Evolutionary conservation across 2,888 invertebrate genomes (phyloP).

Genomic region (Drosophila greeni): DNA sequence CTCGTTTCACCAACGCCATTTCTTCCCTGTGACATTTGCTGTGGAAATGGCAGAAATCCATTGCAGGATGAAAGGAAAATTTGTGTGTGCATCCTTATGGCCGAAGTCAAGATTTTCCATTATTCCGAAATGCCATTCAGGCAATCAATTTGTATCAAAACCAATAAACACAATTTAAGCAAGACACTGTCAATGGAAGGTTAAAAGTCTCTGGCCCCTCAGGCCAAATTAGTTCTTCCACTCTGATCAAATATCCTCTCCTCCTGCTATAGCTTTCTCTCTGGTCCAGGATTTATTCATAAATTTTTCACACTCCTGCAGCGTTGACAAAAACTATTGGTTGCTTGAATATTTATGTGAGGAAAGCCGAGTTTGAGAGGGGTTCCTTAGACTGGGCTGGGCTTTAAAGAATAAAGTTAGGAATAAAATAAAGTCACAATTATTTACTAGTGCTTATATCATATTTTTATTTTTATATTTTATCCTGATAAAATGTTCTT

Average conservation of each 20-base stretch:
- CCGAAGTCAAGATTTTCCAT: constrained; percentile 24
- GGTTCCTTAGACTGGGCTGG: no score
- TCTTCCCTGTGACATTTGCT: constrained; percentile 30
- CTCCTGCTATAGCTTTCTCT: background rate
- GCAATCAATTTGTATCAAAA: constrained; percentile 42
- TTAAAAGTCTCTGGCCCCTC: background rate
- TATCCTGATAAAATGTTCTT: background rate
- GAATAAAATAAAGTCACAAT: background rate
- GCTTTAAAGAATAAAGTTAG: background rate
- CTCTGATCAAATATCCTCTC: constrained; percentile 17
- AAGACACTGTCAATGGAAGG: constrained; percentile 17
- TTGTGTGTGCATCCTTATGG: constrained; percentile 19
- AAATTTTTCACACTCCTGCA: constrained; percentile 28
- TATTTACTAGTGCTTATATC: background rate
- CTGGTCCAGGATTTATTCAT: constrained; percentile 21
- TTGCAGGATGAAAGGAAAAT: constrained; percentile 20
- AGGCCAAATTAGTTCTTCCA: constrained; percentile 19
- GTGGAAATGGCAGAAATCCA: constrained; percentile 22
- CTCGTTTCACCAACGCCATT: background rate
- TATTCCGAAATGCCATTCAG: constrained; percentile 31
- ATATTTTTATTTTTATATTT: no score
- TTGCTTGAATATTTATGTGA: constrained; percentile 23
- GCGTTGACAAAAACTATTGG: constrained; percentile 26
- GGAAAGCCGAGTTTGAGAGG: background rate
- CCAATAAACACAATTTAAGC: constrained; percentile 37